Evolutionary conservation across 2,888 invertebrate genomes (phyloP).

Genomic region (Nymphalis polychloros): DNA sequence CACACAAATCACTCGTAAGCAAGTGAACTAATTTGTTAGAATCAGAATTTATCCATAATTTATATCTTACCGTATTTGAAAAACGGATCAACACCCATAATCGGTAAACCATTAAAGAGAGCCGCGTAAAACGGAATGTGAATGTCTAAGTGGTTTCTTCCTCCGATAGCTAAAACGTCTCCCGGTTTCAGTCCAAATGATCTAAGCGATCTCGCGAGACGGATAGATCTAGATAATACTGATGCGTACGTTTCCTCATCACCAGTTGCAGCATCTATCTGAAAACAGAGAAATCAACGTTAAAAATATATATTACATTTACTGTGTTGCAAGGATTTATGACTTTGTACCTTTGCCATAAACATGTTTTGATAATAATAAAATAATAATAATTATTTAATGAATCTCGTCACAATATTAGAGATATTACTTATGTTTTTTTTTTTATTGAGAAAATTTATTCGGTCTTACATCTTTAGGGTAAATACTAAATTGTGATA

Average conservation of each 20-base stretch:
- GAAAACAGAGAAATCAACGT: constrained; percentile 13
- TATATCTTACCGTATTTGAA: constrained; percentile 58
- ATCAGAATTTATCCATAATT: not conserved
- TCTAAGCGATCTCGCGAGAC: constrained; percentile 55
- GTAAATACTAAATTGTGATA: no score
- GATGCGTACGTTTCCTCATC: constrained; percentile 60
- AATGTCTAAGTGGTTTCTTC: constrained; percentile 63
- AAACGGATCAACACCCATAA: constrained; percentile 60
- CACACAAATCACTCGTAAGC: no score
- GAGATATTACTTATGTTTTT: no score
- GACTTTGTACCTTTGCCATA: no score
- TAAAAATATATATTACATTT: no score
- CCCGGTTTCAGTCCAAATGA: constrained; percentile 56
- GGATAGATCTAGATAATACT: constrained; percentile 55
- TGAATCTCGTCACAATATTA: no score
- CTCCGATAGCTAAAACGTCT: constrained; percentile 61
- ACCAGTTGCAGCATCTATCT: constrained; percentile 70
- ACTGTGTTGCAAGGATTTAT: no score
- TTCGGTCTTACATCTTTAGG: no score
- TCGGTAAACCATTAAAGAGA: constrained; percentile 58
- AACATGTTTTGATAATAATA: no score
- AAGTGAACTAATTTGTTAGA: not conserved
- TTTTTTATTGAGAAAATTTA: no score
- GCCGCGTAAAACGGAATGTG: constrained; percentile 67
- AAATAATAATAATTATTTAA: no score